Conservation (phyloP, 1,140 invertebrate species). For the Elysia chlorotica region DNA sequence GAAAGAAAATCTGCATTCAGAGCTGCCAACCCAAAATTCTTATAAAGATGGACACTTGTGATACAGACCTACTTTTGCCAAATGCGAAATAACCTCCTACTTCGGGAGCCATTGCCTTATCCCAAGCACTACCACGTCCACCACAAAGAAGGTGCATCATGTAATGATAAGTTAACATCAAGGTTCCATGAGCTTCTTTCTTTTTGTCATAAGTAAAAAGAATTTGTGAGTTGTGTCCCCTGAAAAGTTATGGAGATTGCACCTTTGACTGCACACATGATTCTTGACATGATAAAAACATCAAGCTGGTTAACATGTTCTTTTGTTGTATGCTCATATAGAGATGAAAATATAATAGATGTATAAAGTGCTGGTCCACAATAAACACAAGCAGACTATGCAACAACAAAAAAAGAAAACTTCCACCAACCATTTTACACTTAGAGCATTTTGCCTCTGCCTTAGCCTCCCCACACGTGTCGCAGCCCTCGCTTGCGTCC, state of each 20-base stretch:
- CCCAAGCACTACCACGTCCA: neutral
- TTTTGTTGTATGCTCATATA: neutral
- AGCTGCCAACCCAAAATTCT: too few species aligned
- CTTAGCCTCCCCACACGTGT: conserved; percentile 86
- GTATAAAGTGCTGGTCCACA: neutral
- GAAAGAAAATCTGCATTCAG: neutral
- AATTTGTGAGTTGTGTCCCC: too few species aligned
- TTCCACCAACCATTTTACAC: conserved; percentile 75
- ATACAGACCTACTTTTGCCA: neutral
- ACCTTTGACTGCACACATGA: too few species aligned
- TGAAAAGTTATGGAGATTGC: too few species aligned
- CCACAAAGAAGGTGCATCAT: neutral
- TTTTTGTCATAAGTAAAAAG: too few species aligned
- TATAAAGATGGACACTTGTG: neutral
- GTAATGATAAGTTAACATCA: too few species aligned
- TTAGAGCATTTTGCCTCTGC: conserved; percentile 92
- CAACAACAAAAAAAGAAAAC: neutral
- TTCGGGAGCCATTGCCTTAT: neutral
- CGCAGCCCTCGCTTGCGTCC: conserved; percentile 74
- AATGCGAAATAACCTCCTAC: neutral
- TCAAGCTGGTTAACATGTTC: neutral
- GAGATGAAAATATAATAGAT: neutral
- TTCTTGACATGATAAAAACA: too few species aligned
- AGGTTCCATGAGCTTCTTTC: too few species aligned
- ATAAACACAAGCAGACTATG: neutral